These are phyloP conservation scores for Penaeus japonicus DNA, from an alignment of 1,140 invertebrate genomes.

Conservation along the genomic window DNA sequence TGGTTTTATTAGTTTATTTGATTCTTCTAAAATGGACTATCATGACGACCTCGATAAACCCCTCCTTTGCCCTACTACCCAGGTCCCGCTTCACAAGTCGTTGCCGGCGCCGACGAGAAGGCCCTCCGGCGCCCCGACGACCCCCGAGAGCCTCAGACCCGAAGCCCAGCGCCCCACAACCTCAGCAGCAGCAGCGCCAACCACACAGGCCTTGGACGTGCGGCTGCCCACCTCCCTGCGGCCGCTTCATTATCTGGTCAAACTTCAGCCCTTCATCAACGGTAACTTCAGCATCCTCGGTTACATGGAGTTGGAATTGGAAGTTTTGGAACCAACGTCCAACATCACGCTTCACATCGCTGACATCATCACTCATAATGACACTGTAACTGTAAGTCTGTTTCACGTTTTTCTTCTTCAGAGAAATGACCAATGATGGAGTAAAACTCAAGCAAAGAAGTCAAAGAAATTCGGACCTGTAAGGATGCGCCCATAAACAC, in stretches of 20 bases:
- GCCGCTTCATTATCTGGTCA: conserved; percentile 71
- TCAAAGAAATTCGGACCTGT: too few relatives aligned
- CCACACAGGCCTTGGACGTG: conserved; percentile 67
- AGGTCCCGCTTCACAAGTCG: too few relatives aligned
- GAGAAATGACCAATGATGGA: background rate
- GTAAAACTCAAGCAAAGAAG: background rate
- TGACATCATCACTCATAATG: conserved; percentile 49
- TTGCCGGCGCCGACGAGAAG: background rate
- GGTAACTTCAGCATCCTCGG: conserved; percentile 71
- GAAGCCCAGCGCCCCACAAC: background rate
- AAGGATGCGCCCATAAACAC: background rate
- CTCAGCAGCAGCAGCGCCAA: conserved; percentile 68
- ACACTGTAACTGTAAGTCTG: conserved; percentile 32
- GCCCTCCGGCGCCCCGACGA: background rate
- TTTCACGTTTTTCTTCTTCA: background rate
- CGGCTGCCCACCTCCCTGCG: conserved; percentile 58
- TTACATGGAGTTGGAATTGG: conserved; percentile 62
- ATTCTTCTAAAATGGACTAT: too few relatives aligned
- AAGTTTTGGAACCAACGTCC: conserved; percentile 40
- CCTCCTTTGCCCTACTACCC: too few relatives aligned
- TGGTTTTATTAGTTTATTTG: too few relatives aligned
- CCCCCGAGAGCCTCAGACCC: background rate
- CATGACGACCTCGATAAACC: too few relatives aligned
- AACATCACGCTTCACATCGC: conserved; percentile 55
- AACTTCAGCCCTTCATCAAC: conserved; percentile 74